Evolutionary conservation across 2,888 invertebrate genomes (phyloP).

Genomic region (Phortica okadai): DNA sequence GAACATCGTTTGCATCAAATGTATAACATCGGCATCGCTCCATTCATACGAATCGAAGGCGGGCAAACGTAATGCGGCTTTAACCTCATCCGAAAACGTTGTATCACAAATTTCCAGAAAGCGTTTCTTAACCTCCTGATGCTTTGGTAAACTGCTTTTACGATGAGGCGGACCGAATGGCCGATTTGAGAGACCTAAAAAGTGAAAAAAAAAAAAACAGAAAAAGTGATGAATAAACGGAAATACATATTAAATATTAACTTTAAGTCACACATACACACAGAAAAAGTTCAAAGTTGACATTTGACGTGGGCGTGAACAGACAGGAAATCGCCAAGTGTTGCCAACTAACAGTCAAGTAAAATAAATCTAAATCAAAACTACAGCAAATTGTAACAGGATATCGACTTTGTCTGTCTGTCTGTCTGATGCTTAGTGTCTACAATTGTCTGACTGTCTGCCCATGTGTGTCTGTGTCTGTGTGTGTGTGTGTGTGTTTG

Average conservation of each 20-base stretch:
- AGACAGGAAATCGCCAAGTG: constrained; percentile 8
- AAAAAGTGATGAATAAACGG: constrained; percentile 10
- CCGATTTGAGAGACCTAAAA: constrained; percentile 75
- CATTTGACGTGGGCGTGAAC: constrained; percentile 22
- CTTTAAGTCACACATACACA: background rate
- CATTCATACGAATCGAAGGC: constrained; percentile 89
- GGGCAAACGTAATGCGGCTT: constrained; percentile 75
- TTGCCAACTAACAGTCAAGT: background rate
- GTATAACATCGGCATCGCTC: constrained; percentile 87
- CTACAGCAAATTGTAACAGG: constrained; percentile 60
- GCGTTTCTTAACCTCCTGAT: constrained; percentile 76
- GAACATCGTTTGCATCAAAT: constrained; percentile 89
- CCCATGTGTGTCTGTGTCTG: background rate
- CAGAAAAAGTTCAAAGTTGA: constrained; percentile 20
- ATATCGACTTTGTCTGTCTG: constrained; percentile 45
- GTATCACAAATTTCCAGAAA: constrained; percentile 77
- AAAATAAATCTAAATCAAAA: constrained; percentile 62
- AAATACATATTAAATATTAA: background rate
- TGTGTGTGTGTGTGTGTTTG: constrained; percentile 49
- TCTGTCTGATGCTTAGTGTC: constrained; percentile 48
- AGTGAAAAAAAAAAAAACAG: constrained; percentile 24
- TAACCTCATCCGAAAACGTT: constrained; percentile 76
- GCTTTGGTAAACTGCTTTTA: constrained; percentile 77
- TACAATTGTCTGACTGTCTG: background rate
- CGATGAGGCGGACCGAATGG: constrained; percentile 76